Evolutionary conservation across 2,888 invertebrate species (phyloP), one percentile per base, ranked within the genome.

Genomic region (Hirtodrosophila cameraria): DNA sequence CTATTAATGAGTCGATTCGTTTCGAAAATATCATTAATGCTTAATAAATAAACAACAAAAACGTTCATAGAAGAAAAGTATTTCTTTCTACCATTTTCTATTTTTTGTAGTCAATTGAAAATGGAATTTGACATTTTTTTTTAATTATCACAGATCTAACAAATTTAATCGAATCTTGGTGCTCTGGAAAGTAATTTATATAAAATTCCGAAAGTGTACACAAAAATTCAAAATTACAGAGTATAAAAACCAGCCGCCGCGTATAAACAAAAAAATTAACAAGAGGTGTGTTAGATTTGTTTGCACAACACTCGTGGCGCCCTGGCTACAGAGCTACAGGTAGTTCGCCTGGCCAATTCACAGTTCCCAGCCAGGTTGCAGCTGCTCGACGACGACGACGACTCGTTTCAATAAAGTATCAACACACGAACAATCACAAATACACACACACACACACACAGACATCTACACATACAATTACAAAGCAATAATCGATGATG

Each of bases 401-500:
- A 81, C 76, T 81, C 73, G 86, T 83, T 86, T 88, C 87, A 87
- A 88, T 87, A 88, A 59, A 86, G 76, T 86, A 83, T 76, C 83
- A 81, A 72, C 59, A 61, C 38, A 58, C 64, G 52, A 33, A 41
- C 27, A 33, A 16, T 46, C 20, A 30, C 20, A 38, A 31, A 49
- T 52, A 38, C 53, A 36, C 31, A 42, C 53, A 55, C 13, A 39
- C 23, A 13, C 39, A 8, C 58, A 49, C 54, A 48, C 28, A 41
- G 42, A 38, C 53, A 36, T 28, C 39, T 49, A 55, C 13, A 39
- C 23, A 13, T 36, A 8, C 58, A 49, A 50, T 43, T 23, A 9
- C 86, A 88, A 88, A 89, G 87, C 88, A 89, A 89, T 89, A 90
- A 90, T 90, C 90, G 88, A 89, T 89, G 90, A 90, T 90, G 90